phyloP scores from a whole-genome alignment of 2,113 vertebrate genomes.

The Furnarius figulus region DNA sequence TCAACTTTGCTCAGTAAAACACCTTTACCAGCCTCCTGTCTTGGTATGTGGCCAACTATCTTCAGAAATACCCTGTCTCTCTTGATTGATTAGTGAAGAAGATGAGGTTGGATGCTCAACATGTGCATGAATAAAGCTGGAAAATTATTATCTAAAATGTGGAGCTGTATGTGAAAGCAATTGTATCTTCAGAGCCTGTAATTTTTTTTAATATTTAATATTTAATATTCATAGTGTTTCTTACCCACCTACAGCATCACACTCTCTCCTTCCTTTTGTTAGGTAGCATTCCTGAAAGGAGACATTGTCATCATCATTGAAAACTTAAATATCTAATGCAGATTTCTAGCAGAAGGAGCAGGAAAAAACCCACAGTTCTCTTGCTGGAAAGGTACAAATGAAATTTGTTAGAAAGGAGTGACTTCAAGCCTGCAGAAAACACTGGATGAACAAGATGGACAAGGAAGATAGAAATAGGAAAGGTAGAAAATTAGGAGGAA shows the following conservation, averaged over 20 bases:
- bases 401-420: background rate
- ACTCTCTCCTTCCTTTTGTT: background rate
- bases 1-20: background rate
- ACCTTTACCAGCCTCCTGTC: background rate
- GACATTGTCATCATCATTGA: background rate
- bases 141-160: background rate
- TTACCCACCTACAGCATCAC: rapidly evolving
- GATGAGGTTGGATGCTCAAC: background rate
- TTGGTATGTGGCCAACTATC: background rate
- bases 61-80: background rate
- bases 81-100: background rate
- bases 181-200: background rate
- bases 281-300: background rate
- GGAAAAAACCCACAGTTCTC: background rate
- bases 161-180: background rate
- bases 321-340: background rate
- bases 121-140: background rate
- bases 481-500: background rate
- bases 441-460: background rate
- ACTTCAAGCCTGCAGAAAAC: background rate
- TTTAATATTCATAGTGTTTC: background rate
- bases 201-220: background rate
- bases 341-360: background rate
- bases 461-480: background rate
- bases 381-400: background rate